Evolutionary conservation across 92 coral and sea anemone genomes (phyloP), one percentile per base, ranked within the genome.

Genomic region (Chrysogorgia sp.): DNA sequence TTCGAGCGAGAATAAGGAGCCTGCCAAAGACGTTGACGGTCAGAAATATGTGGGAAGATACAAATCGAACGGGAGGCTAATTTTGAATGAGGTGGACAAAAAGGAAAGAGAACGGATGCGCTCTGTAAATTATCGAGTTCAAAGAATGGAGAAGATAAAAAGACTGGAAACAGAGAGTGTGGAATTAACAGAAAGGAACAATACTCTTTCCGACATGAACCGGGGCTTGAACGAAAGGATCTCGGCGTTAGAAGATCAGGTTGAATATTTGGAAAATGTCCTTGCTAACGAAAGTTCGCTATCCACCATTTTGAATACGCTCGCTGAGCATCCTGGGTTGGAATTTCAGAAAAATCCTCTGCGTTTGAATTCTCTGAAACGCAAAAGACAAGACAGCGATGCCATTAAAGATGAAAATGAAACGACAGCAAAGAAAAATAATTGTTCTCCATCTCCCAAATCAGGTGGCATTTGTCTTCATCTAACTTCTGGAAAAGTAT

Each of bases 401-500:
- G 75, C 29, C 43, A 13, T 2, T 23, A 76, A 25, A 1, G 82
- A 78, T 55, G 86, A 53, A 48, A 63, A 20, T 35, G 69, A 58
- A 4, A 56, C 45, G 26, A 63, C 63, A 40, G 31, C 32, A 45
- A 67, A 20, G 40, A 40, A 77, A 52, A 70, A 40, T 15, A 3
- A 3, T 6, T 2, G 63, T 0, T 15, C 74, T 49, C 26, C 25
- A 50, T 45, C 45, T 30, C 60, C 71, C 32, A 10, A 37, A n/a
- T 66, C 81, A 24, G 96, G 89, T 13, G 97, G 97, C 34, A 90
- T 92, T n/a, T 92, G 97, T 58, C 82, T 92, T 0, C 97, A 92
- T 81, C 87, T 92, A 62, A 84, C 83, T 23, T 86, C 80, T 37
- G 90, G 90, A 63, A 86, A 82, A 78, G 88, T 92, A 76, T 92